Percentiles rank a stretch among this genome's conserved stretches.
Conservation (phyloP, 2,797 vertebrate species). For the Syngnathus rostellatus region DNA sequence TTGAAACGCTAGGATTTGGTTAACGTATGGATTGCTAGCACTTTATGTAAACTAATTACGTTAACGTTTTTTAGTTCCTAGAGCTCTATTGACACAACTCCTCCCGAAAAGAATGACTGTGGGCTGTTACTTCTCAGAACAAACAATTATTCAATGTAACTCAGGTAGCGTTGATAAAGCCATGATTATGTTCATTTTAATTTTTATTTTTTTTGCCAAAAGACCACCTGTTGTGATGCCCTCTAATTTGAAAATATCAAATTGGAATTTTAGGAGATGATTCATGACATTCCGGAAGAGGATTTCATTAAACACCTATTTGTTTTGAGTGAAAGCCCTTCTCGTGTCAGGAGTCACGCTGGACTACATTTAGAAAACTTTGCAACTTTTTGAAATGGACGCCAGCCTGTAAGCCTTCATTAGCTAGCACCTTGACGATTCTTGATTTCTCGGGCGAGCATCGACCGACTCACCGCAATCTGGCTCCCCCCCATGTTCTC, state of each 20-base stretch:
- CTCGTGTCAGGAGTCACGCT: background rate
- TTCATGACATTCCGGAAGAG: background rate
- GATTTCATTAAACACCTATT: slow-evolving; percentile 26
- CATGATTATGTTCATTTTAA: slow-evolving; percentile 61
- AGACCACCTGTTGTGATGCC: slow-evolving; percentile 24
- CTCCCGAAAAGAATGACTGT: slow-evolving; percentile 65
- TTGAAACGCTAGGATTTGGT: slow-evolving; percentile 48
- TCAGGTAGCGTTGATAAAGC: slow-evolving; percentile 74
- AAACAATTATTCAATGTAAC: slow-evolving; percentile 64
- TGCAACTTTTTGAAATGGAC: background rate
- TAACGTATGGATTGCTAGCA: slow-evolving; percentile 68
- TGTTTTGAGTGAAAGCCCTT: slow-evolving; percentile 1
- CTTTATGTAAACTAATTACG: slow-evolving; percentile 71
- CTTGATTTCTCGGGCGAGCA: slow-evolving; percentile 20
- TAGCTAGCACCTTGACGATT: slow-evolving; percentile 13
- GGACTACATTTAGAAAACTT: background rate
- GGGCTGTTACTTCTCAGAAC: slow-evolving; percentile 66
- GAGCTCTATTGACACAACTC: slow-evolving; percentile 62
- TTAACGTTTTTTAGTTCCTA: slow-evolving; percentile 54
- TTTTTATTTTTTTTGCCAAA: slow-evolving; percentile 44
- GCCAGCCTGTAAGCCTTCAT: background rate
- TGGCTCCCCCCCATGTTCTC: slow-evolving; percentile 17
- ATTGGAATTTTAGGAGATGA: background rate
- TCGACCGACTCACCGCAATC: slow-evolving; percentile 3
- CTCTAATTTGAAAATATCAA: background rate